phyloP scores from a whole-genome alignment of 2,797 vertebrate species.

The Apogon hyalosoma region DNA sequence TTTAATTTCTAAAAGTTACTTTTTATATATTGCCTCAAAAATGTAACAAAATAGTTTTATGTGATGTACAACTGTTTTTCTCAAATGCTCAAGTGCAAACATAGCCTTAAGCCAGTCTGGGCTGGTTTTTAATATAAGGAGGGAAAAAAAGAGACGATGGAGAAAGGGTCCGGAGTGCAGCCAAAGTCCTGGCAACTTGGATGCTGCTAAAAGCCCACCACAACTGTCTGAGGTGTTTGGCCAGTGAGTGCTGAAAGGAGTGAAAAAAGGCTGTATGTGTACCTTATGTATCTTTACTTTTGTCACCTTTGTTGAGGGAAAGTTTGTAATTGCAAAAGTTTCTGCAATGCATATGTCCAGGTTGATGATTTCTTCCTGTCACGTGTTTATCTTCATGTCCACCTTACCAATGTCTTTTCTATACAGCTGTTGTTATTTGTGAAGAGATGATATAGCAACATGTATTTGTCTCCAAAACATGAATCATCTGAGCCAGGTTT shows the following conservation, averaged over 20 bases:
- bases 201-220: conserved; percentile 49
- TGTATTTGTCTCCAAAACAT: conserved; percentile 56
- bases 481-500: conserved; percentile 59
- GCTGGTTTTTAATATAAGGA: conserved; percentile 49
- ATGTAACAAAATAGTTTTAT: conserved; percentile 2
- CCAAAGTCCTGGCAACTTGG: conserved; percentile 60
- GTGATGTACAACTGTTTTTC: conserved; percentile 34
- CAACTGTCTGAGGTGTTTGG: conserved; percentile 43
- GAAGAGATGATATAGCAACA: conserved; percentile 47
- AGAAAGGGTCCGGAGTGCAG: conserved; percentile 32
- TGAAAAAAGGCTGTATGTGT: conserved; percentile 2
- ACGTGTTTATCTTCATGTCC: conserved; percentile 38
- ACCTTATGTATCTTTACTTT: neutral
- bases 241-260: conserved; percentile 5
- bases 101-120: conserved; percentile 36
- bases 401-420: conserved; percentile 39
- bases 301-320: conserved; percentile 12
- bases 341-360: conserved; percentile 5
- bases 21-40: conserved; percentile 19
- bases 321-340: conserved; percentile 28
- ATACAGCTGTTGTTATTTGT: conserved; percentile 36
- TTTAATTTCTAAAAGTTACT: conserved; percentile 35
- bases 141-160: conserved; percentile 28
- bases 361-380: conserved; percentile 14
- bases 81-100: conserved; percentile 7